phyloP scores from a whole-genome alignment of 2,888 invertebrate genomes.

The Synergus umbraculus region DNA sequence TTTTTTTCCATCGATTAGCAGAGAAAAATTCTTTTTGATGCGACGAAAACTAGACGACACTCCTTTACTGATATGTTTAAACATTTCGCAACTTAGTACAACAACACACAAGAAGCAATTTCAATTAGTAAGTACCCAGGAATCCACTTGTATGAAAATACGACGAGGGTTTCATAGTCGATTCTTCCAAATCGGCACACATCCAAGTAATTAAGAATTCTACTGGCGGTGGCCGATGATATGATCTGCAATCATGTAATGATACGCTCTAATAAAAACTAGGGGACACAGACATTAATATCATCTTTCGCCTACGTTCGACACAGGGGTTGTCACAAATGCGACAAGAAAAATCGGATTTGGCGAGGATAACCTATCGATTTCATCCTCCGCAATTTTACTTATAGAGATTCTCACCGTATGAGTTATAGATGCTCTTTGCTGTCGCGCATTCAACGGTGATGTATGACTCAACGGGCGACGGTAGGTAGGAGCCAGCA shows the following conservation, averaged over 20 bases:
- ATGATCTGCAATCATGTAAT: neutral
- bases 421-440: slow-evolving; percentile 74
- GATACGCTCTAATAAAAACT: neutral
- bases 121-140: too few species aligned
- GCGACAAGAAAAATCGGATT: slow-evolving; percentile 19
- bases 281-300: neutral
- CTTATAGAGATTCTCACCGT: slow-evolving; percentile 57
- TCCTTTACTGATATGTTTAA: too few species aligned
- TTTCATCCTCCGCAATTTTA: slow-evolving; percentile 68
- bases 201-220: too few species aligned
- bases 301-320: slow-evolving; percentile 57
- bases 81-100: too few species aligned
- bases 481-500: slow-evolving; percentile 68
- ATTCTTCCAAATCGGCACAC: too few species aligned
- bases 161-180: too few species aligned
- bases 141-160: too few species aligned
- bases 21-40: too few species aligned
- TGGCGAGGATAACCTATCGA: slow-evolving; percentile 64
- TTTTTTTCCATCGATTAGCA: too few species aligned
- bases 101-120: too few species aligned
- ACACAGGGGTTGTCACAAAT: neutral
- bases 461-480: slow-evolving; percentile 74
- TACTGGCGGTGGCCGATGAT: too few species aligned
- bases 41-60: too few species aligned
- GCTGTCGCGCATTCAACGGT: slow-evolving; percentile 73